phyloP scores from a whole-genome alignment of 2,113 vertebrate species.

The Pygoscelis antarcticus region DNA sequence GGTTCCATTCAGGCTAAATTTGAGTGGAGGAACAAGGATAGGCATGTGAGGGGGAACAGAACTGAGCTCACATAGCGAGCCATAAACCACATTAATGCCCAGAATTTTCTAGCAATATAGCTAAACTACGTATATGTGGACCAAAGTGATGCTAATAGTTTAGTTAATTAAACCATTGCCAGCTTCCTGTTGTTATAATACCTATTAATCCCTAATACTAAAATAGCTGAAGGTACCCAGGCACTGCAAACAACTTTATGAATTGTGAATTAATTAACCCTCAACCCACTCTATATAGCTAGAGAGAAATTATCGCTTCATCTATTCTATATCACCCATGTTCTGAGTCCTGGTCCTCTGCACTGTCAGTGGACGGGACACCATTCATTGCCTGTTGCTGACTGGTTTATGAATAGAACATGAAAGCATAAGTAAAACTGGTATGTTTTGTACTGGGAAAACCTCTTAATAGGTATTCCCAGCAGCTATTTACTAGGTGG shows the following conservation, averaged over 20 bases:
- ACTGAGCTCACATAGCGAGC: background rate
- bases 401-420: background rate
- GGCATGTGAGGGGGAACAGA: background rate
- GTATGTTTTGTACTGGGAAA: background rate
- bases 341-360: background rate
- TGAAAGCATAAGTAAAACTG: background rate
- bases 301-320: background rate
- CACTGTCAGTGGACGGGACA: background rate
- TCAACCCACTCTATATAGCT: background rate
- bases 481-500: background rate
- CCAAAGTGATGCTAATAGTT: background rate
- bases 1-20: background rate
- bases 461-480: background rate
- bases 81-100: background rate
- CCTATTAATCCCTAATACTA: background rate
- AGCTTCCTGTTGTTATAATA: background rate
- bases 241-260: background rate
- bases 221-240: background rate
- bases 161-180: background rate
- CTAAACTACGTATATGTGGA: background rate
- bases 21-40: background rate
- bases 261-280: background rate
- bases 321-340: accelerated
- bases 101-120: background rate
- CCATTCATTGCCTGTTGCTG: background rate